Evolutionary conservation across 2,113 vertebrate species (phyloP).

Genomic region (Notiomystis cincta): DNA sequence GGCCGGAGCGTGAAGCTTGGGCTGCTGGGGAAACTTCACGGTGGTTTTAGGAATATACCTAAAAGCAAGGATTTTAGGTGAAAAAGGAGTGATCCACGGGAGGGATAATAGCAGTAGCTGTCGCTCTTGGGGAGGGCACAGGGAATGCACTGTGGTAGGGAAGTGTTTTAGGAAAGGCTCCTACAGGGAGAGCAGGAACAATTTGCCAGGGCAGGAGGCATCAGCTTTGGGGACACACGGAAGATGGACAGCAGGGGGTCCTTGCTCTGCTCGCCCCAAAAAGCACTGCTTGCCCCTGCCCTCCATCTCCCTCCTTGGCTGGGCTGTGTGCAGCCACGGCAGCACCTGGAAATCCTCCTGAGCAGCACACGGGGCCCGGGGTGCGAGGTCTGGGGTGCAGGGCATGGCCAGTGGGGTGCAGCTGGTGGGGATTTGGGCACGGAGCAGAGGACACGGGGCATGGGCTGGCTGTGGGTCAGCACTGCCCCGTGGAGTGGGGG

Average conservation of each 20-base stretch:
- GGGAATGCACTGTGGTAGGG: background rate
- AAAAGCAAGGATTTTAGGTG: background rate
- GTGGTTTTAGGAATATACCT: background rate
- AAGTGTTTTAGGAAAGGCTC: background rate
- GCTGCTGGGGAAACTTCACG: background rate
- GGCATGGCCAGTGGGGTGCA: background rate
- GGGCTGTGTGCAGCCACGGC: accelerated
- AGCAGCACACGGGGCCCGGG: background rate
- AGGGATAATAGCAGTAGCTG: background rate
- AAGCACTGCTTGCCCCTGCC: background rate
- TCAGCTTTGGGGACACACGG: accelerated
- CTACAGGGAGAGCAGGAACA: background rate
- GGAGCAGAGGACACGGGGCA: background rate
- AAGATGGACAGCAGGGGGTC: background rate
- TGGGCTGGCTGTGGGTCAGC: background rate
- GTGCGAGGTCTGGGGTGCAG: background rate
- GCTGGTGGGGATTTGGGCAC: background rate
- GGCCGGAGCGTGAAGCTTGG: background rate
- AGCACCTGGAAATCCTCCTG: background rate
- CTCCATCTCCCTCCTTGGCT: background rate
- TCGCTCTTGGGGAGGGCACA: background rate
- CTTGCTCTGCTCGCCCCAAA: background rate
- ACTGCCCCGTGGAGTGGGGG: background rate
- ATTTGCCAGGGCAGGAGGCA: background rate
- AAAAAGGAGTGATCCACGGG: background rate